Conservation (phyloP, 2,797 vertebrate genomes). For the Glyptemys insculpta region DNA sequence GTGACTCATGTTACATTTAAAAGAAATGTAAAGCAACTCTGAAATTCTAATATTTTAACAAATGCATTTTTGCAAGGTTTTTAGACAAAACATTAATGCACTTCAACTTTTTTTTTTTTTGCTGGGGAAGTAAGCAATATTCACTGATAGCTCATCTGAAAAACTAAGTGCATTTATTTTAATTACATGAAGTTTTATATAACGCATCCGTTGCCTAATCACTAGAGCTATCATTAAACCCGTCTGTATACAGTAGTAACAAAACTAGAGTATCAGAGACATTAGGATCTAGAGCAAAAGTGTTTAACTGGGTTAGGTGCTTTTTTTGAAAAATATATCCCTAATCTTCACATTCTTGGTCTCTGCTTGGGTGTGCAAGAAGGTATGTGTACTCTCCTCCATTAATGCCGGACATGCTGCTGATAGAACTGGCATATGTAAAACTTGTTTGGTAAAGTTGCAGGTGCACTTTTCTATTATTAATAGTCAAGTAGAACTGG, state of each 20-base stretch:
- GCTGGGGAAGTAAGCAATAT: not conserved
- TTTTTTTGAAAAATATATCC: not conserved
- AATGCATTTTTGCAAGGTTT: not conserved
- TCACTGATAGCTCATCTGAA: not conserved
- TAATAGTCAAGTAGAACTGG: not conserved
- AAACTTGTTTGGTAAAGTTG: not conserved
- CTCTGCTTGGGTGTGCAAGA: not conserved
- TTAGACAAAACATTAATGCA: not conserved
- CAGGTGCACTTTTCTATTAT: not conserved
- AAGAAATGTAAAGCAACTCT: not conserved
- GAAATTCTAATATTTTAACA: not conserved
- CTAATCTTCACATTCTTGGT: not conserved
- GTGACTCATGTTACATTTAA: not conserved
- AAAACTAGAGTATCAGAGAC: not conserved
- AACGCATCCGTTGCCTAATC: not conserved
- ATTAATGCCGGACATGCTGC: not conserved
- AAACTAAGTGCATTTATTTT: not conserved
- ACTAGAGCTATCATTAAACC: not conserved
- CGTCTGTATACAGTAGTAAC: not conserved
- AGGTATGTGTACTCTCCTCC: not conserved
- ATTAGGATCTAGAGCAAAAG: not conserved
- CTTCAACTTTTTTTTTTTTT: not conserved
- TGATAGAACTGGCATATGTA: not conserved
- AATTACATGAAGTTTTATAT: not conserved
- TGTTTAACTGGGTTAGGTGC: not conserved